Percentiles rank a stretch among this genome's conserved stretches.
Evolutionary conservation across 2,113 vertebrate genomes (phyloP).

Genomic region (Nesogale talazaci): DNA sequence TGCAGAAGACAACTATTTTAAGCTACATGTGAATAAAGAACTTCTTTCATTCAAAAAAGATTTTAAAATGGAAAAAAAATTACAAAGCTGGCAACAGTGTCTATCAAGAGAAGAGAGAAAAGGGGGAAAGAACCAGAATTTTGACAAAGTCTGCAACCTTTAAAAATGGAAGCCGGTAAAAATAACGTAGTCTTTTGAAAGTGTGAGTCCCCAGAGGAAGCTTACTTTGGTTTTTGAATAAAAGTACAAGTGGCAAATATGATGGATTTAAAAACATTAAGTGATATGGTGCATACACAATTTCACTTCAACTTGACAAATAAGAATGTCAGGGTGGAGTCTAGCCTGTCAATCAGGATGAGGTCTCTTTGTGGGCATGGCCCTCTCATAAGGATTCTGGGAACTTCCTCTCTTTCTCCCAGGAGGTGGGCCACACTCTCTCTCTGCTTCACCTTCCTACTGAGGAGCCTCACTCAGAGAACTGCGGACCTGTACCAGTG

Average conservation of each 20-base stretch:
- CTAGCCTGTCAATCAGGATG: too few species aligned
- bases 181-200: not conserved
- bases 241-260: too few species aligned
- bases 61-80: not conserved
- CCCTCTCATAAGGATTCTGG: too few species aligned
- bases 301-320: too few species aligned
- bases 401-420: too few species aligned
- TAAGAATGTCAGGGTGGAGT: too few species aligned
- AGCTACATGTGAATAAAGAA: not conserved
- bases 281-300: not conserved
- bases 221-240: not conserved
- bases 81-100: not conserved
- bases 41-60: not conserved
- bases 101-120: not conserved
- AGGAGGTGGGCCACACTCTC: too few species aligned
- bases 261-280: conserved; percentile 16
- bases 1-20: conserved; percentile 29
- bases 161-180: conserved; percentile 28
- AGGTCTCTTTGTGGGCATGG: too few species aligned
- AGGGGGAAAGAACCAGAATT: not conserved
- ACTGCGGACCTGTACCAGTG: too few species aligned
- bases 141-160: not conserved
- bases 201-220: not conserved
- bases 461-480: too few species aligned
- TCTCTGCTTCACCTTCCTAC: too few species aligned